Conservation (phyloP, 2,797 vertebrate species). For the Xenentodon cancila region DNA sequence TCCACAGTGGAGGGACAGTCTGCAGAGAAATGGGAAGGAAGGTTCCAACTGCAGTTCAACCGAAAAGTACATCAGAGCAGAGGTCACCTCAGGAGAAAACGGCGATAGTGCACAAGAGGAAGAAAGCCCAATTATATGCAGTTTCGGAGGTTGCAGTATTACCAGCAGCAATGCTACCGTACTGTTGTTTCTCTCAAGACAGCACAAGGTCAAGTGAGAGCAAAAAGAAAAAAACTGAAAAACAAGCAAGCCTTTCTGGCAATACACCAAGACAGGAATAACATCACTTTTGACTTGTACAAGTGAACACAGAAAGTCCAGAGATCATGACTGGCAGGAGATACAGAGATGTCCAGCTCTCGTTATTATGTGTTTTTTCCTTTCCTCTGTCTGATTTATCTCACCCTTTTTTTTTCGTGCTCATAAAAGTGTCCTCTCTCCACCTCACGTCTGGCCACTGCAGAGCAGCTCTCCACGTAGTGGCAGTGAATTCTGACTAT, state of each 20-base stretch:
- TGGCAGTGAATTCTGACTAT: slow-evolving; percentile 36
- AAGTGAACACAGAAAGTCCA: slow-evolving; percentile 42
- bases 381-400: slow-evolving; percentile 10
- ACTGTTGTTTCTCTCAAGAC: slow-evolving; percentile 51
- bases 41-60: slow-evolving; percentile 58
- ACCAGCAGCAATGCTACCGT: slow-evolving; percentile 54
- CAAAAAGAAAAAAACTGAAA: slow-evolving; percentile 40
- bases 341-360: slow-evolving; percentile 20
- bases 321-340: slow-evolving; percentile 22
- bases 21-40: slow-evolving; percentile 56
- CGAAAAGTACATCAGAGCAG: slow-evolving; percentile 71
- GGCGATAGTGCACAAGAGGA: slow-evolving; percentile 42
- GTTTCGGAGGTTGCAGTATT: slow-evolving; percentile 62
- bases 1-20: slow-evolving; percentile 52
- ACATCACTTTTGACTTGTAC: slow-evolving; percentile 57
- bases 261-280: slow-evolving; percentile 54
- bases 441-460: slow-evolving; percentile 13
- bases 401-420: slow-evolving; percentile 9
- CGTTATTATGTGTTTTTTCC: slow-evolving; percentile 4
- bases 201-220: slow-evolving; percentile 68
- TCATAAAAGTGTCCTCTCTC: slow-evolving; percentile 13
- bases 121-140: slow-evolving; percentile 68
- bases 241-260: slow-evolving; percentile 66
- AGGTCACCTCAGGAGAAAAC: slow-evolving; percentile 58
- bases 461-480: slow-evolving; percentile 14